These are phyloP conservation scores for Myopa testacea DNA, from an alignment of 2,888 invertebrate species.

Conservation along the genomic window DNA sequence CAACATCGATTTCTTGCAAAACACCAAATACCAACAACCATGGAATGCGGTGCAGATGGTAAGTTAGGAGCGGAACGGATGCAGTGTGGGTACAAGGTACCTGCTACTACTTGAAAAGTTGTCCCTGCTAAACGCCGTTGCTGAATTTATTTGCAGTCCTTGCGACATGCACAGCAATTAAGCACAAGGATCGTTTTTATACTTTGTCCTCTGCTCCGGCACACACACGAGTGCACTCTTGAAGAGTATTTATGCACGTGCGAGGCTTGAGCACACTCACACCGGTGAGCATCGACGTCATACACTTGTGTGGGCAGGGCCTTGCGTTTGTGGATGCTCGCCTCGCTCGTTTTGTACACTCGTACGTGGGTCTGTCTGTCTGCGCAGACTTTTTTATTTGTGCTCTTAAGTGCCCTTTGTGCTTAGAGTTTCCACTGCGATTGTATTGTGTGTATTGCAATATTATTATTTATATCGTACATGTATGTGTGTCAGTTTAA, in stretches of 20 bases:
- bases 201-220: constrained; percentile 17
- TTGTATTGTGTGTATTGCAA: constrained; percentile 16
- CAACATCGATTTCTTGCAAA: no score
- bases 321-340: neutral
- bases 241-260: constrained; percentile 37
- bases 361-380: neutral
- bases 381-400: constrained; percentile 29
- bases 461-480: neutral
- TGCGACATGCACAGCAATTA: constrained; percentile 37
- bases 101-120: constrained; percentile 2
- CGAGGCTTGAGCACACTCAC: constrained; percentile 10
- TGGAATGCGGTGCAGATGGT: no score
- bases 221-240: constrained; percentile 22
- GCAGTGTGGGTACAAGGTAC: neutral
- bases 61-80: no score
- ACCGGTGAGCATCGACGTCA: neutral
- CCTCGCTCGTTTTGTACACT: neutral
- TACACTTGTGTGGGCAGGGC: neutral
- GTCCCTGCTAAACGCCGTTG: constrained; percentile 21
- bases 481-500: neutral
- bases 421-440: constrained; percentile 16
- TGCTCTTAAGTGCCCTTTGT: constrained; percentile 18
- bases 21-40: no score
- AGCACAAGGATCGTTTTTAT: constrained; percentile 38
- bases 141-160: constrained; percentile 23